Base-by-base conservation (phyloP, 35 echinoderm and acorn worm genomes). In the Eucidaris tribuloides region DNA sequence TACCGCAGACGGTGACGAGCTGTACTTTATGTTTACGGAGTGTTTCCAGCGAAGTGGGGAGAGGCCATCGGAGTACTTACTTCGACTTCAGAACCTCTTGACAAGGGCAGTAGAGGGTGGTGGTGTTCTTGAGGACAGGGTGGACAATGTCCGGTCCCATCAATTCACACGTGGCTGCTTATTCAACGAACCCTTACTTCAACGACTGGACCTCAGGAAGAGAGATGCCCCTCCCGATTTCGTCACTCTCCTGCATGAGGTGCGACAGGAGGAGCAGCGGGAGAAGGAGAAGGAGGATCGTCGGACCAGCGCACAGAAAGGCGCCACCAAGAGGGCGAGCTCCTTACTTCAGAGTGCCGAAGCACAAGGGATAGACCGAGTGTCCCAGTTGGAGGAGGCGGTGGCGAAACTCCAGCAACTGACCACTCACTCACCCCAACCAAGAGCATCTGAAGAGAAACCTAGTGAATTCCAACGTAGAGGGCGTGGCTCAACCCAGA, bases 91-190 rank as follows among this genome's bases (percentile, higher is more conserved):
- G 17, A 38, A 45, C 20, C 74, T 20, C n/a, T 28, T 78, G 7
- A 43, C 74, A 0, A 1, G 74, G 29, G 74, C 43, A 4, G 14
- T 40, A 6, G 74, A 78, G 7, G 20, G 33, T 23, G 74, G 74
- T 4, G 74, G 27, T 15, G 38, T 49, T 44, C 18, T 4, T 3
- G 4, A 7, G 20, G 38, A 78, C 1, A 14, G 74, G 23, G 74
- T 40, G 4, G 32, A 78, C 74, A 78, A 49, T 20, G 74, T 78
- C 11, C 14, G 74, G 4, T 27, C 3, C 6, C 74, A 78, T 17
- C 38, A 78, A 14, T 78, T 77, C 42, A 9, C 65, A 7, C 57
- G 85, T 29, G 85, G 86, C 28, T 82, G 86, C 27, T 59, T 88
- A 7, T 59, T 81, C 41, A 80, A 49, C 33, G 86, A 88, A 7